Evolutionary conservation across 2,113 vertebrate genomes (phyloP).

Genomic region (Trinectes maculatus): DNA sequence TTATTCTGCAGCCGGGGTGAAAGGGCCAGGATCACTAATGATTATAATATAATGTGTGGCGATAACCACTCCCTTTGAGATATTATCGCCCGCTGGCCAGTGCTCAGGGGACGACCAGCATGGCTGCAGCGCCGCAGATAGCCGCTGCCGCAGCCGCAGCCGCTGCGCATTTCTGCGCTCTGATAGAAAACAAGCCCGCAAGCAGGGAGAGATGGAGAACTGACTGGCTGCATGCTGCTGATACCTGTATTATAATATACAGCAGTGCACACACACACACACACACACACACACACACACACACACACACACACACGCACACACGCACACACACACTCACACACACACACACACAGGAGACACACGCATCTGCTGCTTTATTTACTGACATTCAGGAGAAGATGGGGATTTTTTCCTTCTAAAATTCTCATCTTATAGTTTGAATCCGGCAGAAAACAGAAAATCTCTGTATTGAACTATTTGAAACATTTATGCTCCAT

Average conservation of each 20-base stretch:
- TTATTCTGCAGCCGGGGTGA: slow-evolving; percentile 83
- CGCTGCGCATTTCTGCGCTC: slow-evolving; percentile 62
- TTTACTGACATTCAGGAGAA: too few species aligned
- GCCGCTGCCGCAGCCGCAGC: slow-evolving; percentile 34
- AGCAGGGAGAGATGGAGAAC: slow-evolving; percentile 47
- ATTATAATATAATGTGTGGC: slow-evolving; percentile 85
- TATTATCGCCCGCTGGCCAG: slow-evolving; percentile 82
- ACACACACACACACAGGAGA: too few species aligned
- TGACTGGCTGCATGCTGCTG: slow-evolving; percentile 60
- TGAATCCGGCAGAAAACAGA: not conserved
- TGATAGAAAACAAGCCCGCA: slow-evolving; percentile 42
- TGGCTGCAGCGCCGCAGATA: slow-evolving; percentile 79
- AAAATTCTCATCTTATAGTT: not conserved
- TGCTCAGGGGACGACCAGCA: slow-evolving; percentile 77
- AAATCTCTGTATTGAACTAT: too few species aligned
- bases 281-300: too few species aligned
- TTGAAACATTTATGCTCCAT: too few species aligned
- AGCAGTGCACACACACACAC: not conserved
- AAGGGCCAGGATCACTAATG: slow-evolving; percentile 85
- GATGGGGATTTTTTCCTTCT: not conserved
- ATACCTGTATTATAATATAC: slow-evolving; percentile 69
- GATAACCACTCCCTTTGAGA: slow-evolving; percentile 85
- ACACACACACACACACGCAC: too few species aligned
- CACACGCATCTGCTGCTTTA: too few species aligned
- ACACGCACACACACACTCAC: too few species aligned